Percentiles rank a stretch among this genome's conserved stretches.
These are phyloP conservation scores for Excalfactoria chinensis DNA, from an alignment of 2,113 vertebrate genomes.

Conservation along the genomic window DNA sequence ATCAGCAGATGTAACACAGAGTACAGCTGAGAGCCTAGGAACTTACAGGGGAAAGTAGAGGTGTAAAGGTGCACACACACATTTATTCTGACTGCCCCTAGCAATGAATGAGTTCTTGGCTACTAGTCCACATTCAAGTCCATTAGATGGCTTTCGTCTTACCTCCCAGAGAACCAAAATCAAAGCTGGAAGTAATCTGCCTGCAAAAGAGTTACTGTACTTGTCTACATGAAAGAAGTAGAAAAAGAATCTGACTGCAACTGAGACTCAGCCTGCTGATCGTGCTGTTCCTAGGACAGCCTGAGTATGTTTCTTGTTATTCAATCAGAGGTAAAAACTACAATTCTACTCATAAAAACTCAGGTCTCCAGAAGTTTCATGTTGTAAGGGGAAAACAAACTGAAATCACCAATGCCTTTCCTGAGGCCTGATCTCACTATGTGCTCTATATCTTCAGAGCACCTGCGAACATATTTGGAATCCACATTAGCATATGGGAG, in stretches of 20 bases:
- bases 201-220: neutral
- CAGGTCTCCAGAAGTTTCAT: neutral
- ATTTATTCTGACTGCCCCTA: neutral
- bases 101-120: neutral
- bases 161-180: neutral
- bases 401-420: neutral
- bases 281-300: neutral
- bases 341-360: neutral
- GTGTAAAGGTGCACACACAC: neutral
- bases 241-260: neutral
- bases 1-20: neutral
- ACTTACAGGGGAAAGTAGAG: neutral
- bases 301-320: neutral
- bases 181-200: neutral
- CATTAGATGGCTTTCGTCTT: neutral
- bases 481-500: neutral
- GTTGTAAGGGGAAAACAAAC: neutral
- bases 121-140: neutral
- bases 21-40: neutral
- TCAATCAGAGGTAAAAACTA: neutral
- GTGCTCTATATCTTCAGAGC: neutral
- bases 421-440: accelerated
- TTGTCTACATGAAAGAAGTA: neutral
- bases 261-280: neutral
- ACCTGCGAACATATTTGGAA: neutral